phyloP scores from a whole-genome alignment of 2,888 invertebrate species.

The Diarsia mendica region DNA sequence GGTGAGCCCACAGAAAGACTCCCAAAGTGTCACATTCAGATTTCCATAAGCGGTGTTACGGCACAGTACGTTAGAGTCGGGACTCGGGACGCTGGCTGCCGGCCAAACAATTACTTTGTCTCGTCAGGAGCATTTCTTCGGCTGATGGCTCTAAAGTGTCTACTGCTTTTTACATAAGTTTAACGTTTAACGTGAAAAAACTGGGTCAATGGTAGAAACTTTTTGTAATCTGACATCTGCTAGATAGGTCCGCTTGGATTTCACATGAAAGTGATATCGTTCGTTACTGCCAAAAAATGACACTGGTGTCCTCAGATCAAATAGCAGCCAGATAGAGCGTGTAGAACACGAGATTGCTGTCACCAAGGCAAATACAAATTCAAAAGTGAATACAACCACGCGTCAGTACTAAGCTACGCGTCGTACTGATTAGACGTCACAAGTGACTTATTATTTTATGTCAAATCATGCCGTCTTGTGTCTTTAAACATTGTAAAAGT shows the following conservation, averaged over 20 bases:
- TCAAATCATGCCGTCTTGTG: too few species aligned
- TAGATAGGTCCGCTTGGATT: neutral
- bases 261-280: neutral
- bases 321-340: too few species aligned
- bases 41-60: conserved; percentile 72
- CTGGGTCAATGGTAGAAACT: conserved; percentile 28
- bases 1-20: conserved; percentile 56
- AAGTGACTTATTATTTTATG: too few species aligned
- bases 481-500: too few species aligned
- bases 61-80: conserved; percentile 59
- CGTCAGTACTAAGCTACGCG: too few species aligned
- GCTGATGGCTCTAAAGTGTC: conserved; percentile 81
- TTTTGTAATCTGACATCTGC: neutral
- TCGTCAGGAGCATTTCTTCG: conserved; percentile 84
- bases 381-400: too few species aligned
- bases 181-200: conserved; percentile 56
- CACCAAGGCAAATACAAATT: too few species aligned
- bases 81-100: conserved; percentile 73
- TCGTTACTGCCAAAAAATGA: neutral
- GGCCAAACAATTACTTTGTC: conserved; percentile 88
- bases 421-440: too few species aligned
- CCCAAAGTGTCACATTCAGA: conserved; percentile 77
- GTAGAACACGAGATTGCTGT: too few species aligned
- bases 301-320: too few species aligned
- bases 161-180: conserved; percentile 59